A percentile compares a stretch with the other conserved stretches of the same genome.
Evolutionary conservation across 2,797 vertebrate species (phyloP).

Genomic region (Falco biarmicus): DNA sequence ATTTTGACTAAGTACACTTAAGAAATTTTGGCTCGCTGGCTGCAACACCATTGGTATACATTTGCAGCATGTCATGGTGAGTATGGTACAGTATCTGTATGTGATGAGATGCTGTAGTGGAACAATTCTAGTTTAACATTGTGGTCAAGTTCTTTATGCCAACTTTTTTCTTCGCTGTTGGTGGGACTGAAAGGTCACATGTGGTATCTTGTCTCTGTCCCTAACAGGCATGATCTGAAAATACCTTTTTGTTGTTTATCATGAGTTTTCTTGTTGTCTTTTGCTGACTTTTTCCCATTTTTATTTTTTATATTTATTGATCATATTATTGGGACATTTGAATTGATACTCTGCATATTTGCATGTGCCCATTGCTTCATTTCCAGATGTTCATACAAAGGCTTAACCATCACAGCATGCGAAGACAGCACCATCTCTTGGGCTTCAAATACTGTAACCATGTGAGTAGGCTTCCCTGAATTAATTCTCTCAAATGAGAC

Average conservation of each 20-base stretch:
- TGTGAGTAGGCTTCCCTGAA: not conserved
- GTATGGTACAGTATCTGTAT: not conserved
- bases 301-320: not conserved
- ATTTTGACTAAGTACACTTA: not conserved
- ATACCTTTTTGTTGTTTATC: not conserved
- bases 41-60: not conserved
- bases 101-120: not conserved
- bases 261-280: not conserved
- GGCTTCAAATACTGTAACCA: not conserved
- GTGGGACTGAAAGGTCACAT: not conserved
- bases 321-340: not conserved
- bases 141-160: not conserved
- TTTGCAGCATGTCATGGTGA: not conserved
- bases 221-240: not conserved
- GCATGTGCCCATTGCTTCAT: not conserved
- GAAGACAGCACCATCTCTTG: conserved; percentile 19
- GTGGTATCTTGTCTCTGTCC: not conserved
- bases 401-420: not conserved
- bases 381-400: conserved; percentile 23
- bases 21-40: not conserved
- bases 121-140: not conserved
- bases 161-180: not conserved
- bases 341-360: not conserved
- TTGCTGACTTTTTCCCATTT: not conserved
- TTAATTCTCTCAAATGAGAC: not conserved